phyloP scores from a whole-genome alignment of 2,113 vertebrate species.

The Hippopotamus amphibius region DNA sequence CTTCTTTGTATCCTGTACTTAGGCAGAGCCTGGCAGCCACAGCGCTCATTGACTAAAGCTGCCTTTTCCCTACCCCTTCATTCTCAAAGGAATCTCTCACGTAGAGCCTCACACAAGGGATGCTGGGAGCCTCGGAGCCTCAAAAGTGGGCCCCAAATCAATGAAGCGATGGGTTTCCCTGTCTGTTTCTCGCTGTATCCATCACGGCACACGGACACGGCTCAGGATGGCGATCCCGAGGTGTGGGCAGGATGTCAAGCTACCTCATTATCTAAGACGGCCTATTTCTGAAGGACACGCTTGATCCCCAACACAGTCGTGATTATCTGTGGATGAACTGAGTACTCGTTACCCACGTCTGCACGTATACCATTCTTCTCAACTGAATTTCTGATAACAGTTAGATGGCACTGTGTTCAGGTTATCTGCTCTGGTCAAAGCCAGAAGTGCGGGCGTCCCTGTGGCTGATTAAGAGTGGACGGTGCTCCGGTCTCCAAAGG shows the following conservation, averaged over 20 bases:
- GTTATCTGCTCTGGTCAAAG: background rate
- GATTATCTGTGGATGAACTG: background rate
- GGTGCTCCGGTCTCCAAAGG: background rate
- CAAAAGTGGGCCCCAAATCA: background rate
- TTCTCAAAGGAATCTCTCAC: background rate
- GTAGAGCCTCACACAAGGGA: background rate
- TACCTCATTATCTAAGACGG: background rate
- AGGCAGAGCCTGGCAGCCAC: background rate
- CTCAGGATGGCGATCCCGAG: background rate
- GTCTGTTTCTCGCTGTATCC: background rate
- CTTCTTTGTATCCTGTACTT: background rate
- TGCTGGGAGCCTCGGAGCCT: background rate
- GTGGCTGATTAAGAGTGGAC: background rate
- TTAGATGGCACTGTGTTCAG: background rate
- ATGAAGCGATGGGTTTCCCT: background rate
- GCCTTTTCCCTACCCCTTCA: background rate
- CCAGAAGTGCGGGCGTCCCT: background rate
- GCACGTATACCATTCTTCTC: background rate
- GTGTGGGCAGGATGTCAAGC: background rate
- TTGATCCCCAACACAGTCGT: background rate
- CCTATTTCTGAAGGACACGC: background rate
- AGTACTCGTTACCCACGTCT: background rate
- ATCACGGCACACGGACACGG: background rate
- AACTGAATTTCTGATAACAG: background rate
- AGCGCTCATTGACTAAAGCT: background rate